Percentiles rank a stretch among this genome's conserved stretches.
Evolutionary conservation across 2,797 vertebrate genomes (phyloP).

Genomic region (Octomys mimax): DNA sequence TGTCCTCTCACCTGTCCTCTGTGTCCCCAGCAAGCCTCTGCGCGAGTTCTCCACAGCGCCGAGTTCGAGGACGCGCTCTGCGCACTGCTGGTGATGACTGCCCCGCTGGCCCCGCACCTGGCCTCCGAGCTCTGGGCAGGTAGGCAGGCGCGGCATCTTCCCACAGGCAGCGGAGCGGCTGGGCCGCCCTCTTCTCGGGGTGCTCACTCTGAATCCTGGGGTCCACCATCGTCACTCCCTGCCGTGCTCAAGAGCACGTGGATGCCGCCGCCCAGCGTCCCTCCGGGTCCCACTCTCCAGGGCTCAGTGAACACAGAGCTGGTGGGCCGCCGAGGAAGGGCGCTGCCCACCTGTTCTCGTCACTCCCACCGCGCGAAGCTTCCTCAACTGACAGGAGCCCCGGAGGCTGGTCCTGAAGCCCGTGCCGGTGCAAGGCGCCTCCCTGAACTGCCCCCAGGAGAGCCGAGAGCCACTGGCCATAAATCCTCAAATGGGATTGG

Average conservation of each 20-base stretch:
- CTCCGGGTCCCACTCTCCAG: not conserved
- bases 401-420: no score
- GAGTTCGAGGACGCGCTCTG: constrained; percentile 97
- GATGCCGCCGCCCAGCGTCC: no score
- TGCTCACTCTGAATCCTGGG: not conserved
- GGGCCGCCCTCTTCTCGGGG: not conserved
- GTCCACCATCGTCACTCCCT: accelerated
- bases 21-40: constrained; percentile 90
- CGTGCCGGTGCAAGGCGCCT: no score
- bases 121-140: constrained; percentile 99
- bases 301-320: no score
- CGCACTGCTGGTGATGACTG: constrained; percentile 93
- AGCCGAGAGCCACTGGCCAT: no score
- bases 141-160: constrained; percentile 78
- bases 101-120: constrained; percentile 96
- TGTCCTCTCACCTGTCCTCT: not conserved
- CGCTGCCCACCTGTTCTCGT: no score
- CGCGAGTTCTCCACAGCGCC: constrained; percentile 92
- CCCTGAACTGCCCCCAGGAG: no score
- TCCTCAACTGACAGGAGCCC: not conserved
- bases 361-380: accelerated
- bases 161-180: accelerated
- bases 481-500: not conserved
- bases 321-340: not conserved
- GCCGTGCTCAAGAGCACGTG: accelerated